These are phyloP conservation scores for Sinella curviseta DNA, from an alignment of 1,140 invertebrate genomes.

Conservation along the genomic window DNA sequence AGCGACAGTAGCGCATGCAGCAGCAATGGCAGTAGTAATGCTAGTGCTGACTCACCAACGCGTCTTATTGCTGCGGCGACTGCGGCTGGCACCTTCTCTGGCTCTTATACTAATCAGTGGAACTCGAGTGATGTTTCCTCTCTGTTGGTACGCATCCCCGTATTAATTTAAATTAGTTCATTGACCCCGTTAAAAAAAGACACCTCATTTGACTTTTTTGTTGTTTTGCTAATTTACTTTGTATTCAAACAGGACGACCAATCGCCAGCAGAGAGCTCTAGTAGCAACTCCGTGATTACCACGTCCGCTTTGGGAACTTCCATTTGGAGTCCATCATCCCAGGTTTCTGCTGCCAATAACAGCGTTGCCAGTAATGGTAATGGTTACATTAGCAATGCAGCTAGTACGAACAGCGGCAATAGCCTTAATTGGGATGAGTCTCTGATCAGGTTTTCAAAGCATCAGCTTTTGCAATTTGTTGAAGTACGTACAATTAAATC, in stretches of 20 bases:
- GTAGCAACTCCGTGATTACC: background rate
- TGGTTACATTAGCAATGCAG: background rate
- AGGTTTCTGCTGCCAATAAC: constrained; percentile 10
- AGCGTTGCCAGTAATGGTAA: background rate
- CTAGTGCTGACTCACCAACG: background rate
- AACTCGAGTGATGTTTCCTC: background rate
- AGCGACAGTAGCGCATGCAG: background rate
- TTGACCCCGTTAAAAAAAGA: background rate
- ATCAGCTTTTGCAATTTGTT: background rate
- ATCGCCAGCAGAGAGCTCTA: background rate
- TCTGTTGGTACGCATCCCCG: background rate
- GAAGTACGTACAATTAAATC: background rate
- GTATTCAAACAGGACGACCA: background rate
- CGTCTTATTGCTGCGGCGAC: background rate
- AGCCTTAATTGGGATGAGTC: background rate
- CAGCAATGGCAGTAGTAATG: constrained; percentile 11
- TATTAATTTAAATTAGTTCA: background rate
- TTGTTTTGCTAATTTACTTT: background rate
- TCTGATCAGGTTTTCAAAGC: background rate
- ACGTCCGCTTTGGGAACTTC: background rate
- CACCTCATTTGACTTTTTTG: background rate
- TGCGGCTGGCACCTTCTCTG: background rate
- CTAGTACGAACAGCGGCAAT: background rate
- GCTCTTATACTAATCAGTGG: background rate
- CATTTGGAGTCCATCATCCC: background rate